These are phyloP conservation scores for Drosophila virilis DNA, from an alignment of 1,140 invertebrate genomes.

Conservation along the genomic window DNA sequence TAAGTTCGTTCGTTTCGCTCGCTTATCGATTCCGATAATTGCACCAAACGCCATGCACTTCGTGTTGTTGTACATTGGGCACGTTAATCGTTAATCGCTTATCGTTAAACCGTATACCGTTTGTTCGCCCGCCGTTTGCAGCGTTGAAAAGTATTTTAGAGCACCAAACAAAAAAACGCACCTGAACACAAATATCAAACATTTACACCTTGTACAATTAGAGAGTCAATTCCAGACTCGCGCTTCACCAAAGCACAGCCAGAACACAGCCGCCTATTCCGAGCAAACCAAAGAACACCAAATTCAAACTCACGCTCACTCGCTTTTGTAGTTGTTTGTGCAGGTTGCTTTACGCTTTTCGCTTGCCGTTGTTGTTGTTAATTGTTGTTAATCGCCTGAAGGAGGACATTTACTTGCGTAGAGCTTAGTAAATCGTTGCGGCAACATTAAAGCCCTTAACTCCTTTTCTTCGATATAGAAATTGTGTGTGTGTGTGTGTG, in stretches of 20 bases:
- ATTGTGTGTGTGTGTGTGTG: slow-evolving; percentile 14
- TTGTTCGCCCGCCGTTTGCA: slow-evolving; percentile 32
- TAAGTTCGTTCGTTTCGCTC: slow-evolving; percentile 35
- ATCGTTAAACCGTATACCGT: slow-evolving; percentile 26
- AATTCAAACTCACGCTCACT: slow-evolving; percentile 10
- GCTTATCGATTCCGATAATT: slow-evolving; percentile 48
- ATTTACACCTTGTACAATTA: slow-evolving; percentile 46
- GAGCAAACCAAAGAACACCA: background rate
- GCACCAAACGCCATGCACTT: slow-evolving; percentile 48
- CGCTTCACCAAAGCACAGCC: slow-evolving; percentile 38
- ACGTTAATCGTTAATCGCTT: slow-evolving; percentile 39
- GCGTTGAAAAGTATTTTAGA: slow-evolving; percentile 31
- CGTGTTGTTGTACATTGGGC: slow-evolving; percentile 36
- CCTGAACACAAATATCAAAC: slow-evolving; percentile 25
- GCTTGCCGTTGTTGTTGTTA: slow-evolving; percentile 39
- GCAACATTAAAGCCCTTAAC: slow-evolving; percentile 24
- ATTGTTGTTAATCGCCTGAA: slow-evolving; percentile 37
- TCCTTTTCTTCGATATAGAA: slow-evolving; percentile 16
- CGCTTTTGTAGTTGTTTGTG: slow-evolving; percentile 49
- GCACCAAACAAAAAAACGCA: slow-evolving; percentile 39
- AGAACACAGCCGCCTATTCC: slow-evolving; percentile 32
- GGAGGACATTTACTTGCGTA: slow-evolving; percentile 25
- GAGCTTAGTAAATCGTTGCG: slow-evolving; percentile 21
- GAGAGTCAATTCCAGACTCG: slow-evolving; percentile 19
- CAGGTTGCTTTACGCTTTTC: slow-evolving; percentile 54